Conservation (phyloP, 2,888 invertebrate species). For the Minunthozetes semirufus region DNA sequence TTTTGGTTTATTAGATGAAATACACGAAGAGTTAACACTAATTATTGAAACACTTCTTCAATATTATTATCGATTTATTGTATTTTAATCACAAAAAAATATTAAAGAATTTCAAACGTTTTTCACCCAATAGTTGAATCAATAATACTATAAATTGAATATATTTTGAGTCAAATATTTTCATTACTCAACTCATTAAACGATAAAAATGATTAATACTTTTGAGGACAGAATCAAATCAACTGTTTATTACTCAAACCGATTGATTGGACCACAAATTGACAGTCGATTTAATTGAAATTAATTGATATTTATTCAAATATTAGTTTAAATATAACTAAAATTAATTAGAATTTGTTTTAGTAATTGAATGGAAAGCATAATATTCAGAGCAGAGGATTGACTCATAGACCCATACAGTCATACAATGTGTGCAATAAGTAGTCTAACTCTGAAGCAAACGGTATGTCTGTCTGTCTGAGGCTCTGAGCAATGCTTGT, state of each 20-base stretch:
- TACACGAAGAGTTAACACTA: background rate
- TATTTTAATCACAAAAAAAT: background rate
- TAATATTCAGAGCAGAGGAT: background rate
- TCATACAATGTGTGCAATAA: background rate
- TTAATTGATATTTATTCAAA: no score
- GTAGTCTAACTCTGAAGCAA: background rate
- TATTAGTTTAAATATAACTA: background rate
- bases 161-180: background rate
- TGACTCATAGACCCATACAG: background rate
- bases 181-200: no score
- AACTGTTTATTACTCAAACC: no score
- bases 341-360: background rate
- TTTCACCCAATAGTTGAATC: background rate
- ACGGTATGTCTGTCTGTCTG: slow-evolving; percentile 2
- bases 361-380: background rate
- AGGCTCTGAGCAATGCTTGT: background rate
- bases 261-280: no score
- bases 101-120: background rate
- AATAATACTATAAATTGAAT: background rate
- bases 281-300: no score
- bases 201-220: no score
- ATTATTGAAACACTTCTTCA: background rate
- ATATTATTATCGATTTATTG: background rate
- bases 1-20: background rate
- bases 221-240: no score